Evolutionary conservation across 2,797 vertebrate species (phyloP).

Genomic region (Microchirus variegatus): DNA sequence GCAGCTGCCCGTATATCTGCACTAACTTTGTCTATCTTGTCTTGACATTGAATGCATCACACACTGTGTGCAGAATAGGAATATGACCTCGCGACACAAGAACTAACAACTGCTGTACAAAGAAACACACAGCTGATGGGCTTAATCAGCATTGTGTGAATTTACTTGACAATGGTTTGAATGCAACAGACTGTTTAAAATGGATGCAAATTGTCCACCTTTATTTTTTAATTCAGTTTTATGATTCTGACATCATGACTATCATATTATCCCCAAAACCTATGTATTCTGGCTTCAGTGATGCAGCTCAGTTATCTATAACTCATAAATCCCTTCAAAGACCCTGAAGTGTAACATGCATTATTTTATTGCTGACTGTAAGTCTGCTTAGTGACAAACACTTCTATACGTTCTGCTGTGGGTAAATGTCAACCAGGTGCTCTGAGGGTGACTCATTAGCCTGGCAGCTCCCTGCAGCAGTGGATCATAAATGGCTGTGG

Average conservation of each 20-base stretch:
- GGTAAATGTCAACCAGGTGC: conserved; percentile 56
- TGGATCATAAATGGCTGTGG: conserved; percentile 34
- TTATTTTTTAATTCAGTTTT: no score
- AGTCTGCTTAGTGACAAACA: conserved; percentile 26
- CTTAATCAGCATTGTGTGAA: no score
- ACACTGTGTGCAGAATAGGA: no score
- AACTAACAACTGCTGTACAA: no score
- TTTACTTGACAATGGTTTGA: no score
- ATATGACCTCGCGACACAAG: no score
- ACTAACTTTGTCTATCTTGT: background rate
- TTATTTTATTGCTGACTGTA: conserved; percentile 11
- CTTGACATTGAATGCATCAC: no score
- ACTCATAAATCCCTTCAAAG: conserved; percentile 22
- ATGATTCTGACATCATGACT: no score
- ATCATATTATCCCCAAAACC: no score
- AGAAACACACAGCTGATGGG: no score
- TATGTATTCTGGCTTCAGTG: background rate
- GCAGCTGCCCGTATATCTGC: conserved; percentile 4
- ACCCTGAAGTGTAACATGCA: conserved; percentile 6
- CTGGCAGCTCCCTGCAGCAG: conserved; percentile 27
- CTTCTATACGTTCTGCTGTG: conserved; percentile 6
- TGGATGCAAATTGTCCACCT: no score
- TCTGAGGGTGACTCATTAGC: conserved; percentile 50
- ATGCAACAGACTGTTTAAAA: no score
- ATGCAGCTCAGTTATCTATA: background rate